Evolutionary conservation across 2,888 invertebrate genomes (phyloP).

Genomic region (Auanema freiburgensis): DNA sequence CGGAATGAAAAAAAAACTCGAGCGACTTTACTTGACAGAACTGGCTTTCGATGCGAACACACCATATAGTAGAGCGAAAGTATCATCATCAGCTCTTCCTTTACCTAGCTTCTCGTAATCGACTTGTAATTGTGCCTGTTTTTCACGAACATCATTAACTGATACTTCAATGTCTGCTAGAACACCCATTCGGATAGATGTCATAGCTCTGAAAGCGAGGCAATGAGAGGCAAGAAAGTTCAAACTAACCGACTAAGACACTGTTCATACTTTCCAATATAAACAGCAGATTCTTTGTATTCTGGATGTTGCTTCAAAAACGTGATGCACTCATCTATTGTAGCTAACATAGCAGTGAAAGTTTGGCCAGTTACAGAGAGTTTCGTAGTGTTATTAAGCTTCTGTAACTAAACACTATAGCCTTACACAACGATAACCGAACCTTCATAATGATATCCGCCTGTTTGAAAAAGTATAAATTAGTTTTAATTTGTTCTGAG

Average conservation of each 20-base stretch:
- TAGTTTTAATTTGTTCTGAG: conserved; percentile 59
- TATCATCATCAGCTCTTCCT: conserved; percentile 56
- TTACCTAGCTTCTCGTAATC: conserved; percentile 43
- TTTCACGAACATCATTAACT: conserved; percentile 49
- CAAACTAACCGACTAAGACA: conserved; percentile 54
- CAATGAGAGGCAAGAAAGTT: not conserved
- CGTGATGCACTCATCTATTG: conserved; percentile 58
- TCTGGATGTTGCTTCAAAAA: conserved; percentile 56
- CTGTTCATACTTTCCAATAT: conserved; percentile 58
- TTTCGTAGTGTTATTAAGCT: conserved; percentile 47
- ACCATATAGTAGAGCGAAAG: conserved; percentile 59
- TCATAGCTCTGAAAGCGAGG: conserved; percentile 50
- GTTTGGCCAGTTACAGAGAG: conserved; percentile 56
- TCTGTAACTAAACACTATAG: conserved; percentile 47
- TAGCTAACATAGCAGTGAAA: conserved; percentile 60
- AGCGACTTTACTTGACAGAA: conserved; percentile 45
- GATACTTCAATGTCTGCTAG: conserved; percentile 54
- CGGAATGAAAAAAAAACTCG: conserved; percentile 6
- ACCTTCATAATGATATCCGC: conserved; percentile 61
- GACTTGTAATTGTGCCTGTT: conserved; percentile 38
- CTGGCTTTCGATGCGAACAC: conserved; percentile 60
- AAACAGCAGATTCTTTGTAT: conserved; percentile 52
- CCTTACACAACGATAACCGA: not conserved
- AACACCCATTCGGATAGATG: conserved; percentile 58
- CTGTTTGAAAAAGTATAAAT: conserved; percentile 62